Conservation (phyloP, 2,797 vertebrate species). For the Silurus aristotelis region DNA sequence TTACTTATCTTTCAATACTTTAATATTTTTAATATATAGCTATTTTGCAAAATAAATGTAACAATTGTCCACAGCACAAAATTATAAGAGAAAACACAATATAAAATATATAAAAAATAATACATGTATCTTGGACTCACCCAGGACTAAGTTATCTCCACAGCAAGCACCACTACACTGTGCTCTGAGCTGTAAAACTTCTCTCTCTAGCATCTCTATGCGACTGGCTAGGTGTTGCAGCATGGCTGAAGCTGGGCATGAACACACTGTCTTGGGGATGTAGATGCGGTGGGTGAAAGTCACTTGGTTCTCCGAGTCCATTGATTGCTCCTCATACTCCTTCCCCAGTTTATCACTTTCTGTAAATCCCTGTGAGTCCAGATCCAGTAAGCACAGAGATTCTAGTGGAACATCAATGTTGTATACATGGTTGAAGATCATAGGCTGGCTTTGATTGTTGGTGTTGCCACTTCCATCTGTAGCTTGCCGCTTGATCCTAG, state of each 20-base stretch:
- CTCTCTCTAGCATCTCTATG: constrained; percentile 94
- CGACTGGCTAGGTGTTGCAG: constrained; percentile 90
- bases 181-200: constrained; percentile 87
- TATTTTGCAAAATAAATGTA: not conserved
- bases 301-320: constrained; percentile 90
- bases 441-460: constrained; percentile 81
- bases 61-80: not conserved
- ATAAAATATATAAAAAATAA: not conserved
- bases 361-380: constrained; percentile 73
- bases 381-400: constrained; percentile 85
- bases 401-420: constrained; percentile 93
- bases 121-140: constrained; percentile 68
- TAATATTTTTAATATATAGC: not conserved
- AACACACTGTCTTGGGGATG: constrained; percentile 91
- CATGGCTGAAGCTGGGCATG: constrained; percentile 76
- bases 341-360: constrained; percentile 62
- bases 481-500: constrained; percentile 74
- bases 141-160: constrained; percentile 86
- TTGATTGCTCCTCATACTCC: constrained; percentile 86
- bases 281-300: constrained; percentile 97
- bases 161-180: constrained; percentile 90
- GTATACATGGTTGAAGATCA: constrained; percentile 96
- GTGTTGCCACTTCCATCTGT: constrained; percentile 64
- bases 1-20: not conserved
- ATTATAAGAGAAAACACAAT: not conserved